Evolutionary conservation across 2,113 vertebrate species (phyloP), one percentile per base, ranked within the genome.

Genomic region (Ammodytes dubius): DNA sequence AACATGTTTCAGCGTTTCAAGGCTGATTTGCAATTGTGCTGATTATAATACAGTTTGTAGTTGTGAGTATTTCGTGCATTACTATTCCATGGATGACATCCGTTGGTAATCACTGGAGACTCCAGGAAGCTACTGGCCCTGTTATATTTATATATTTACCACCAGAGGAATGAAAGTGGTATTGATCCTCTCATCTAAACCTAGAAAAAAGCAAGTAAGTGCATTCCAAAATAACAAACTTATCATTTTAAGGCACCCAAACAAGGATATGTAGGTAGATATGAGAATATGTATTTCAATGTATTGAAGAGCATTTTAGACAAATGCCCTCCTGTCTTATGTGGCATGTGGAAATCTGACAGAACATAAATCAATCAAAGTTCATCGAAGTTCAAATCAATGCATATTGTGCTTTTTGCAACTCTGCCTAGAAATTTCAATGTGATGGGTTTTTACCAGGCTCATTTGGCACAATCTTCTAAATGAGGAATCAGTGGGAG

Each of bases 401-500:
- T 42, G 39, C 15, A 65, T 54, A 27, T n/a, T 81, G 35, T 56
- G 50, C 8, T 72, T 70, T 27, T 42, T 58, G 7, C 37, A 57
- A 54, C 45, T 54, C n/a, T 1, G 3, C 19, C 43, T 42, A 77
- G 77, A 56, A 39, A 63, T 49, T 70, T 53, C 6, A 64, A 76
- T 40, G 66, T 39, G 56, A 75, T 68, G 70, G 10, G 49, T 81
- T 79, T 27, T 82, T 76, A 81, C 65, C 61, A 59, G 66, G 65
- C 79, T 81, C 61, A 72, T 82, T 84, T 79, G 64, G 52, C 46
- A 76, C 15, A 1, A 7, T 75, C 57, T 56, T 60, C 70, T 70
- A 43, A 61, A 77, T 87, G 40, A 52, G 49, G 69, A 79, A 71
- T 80, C 72, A 70, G 59, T 72, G 71, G 83, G 72, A 82, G 82